A percentile compares a stretch with the other conserved stretches of the same genome.
Conservation (phyloP, 2,113 vertebrate genomes). For the Dasyprocta punctata region DNA sequence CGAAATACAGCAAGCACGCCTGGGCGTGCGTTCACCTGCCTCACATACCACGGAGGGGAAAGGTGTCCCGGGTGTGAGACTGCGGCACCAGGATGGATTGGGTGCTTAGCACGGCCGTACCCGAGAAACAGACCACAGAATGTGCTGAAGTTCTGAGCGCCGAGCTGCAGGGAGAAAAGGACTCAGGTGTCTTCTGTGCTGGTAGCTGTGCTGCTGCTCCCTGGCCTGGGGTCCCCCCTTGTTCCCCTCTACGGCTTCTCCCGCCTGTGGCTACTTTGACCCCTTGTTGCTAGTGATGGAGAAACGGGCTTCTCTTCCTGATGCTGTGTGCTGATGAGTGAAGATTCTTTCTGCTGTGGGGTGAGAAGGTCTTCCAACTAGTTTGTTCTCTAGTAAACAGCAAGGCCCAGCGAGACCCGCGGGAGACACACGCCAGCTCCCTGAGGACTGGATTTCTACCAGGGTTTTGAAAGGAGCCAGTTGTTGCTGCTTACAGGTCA, state of each 20-base stretch:
- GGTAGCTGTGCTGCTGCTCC: not conserved
- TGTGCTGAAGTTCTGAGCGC: not conserved
- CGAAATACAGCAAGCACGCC: not conserved
- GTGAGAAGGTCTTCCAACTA: constrained; percentile 54
- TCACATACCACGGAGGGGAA: not conserved
- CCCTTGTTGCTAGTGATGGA: not conserved
- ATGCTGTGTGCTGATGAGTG: constrained; percentile 53
- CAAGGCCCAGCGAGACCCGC: not conserved
- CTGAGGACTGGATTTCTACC: constrained; percentile 42
- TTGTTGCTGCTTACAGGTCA: constrained; percentile 4
- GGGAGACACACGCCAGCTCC: not conserved
- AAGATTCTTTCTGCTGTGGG: constrained; percentile 59
- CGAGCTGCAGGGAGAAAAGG: not conserved
- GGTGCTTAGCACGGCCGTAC: not conserved
- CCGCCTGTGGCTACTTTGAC: not conserved
- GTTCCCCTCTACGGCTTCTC: not conserved
- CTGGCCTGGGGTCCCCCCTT: not conserved
- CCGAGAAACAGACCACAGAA: not conserved
- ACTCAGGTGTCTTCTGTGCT: not conserved
- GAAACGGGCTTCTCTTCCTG: constrained; percentile 38
- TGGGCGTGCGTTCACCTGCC: not conserved
- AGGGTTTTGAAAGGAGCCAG: not conserved
- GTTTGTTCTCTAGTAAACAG: constrained; percentile 57
- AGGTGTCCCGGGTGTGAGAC: not conserved
- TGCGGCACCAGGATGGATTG: not conserved